Base-by-base conservation (phyloP, 2,797 vertebrate species). In the Heliangelus exortis region DNA sequence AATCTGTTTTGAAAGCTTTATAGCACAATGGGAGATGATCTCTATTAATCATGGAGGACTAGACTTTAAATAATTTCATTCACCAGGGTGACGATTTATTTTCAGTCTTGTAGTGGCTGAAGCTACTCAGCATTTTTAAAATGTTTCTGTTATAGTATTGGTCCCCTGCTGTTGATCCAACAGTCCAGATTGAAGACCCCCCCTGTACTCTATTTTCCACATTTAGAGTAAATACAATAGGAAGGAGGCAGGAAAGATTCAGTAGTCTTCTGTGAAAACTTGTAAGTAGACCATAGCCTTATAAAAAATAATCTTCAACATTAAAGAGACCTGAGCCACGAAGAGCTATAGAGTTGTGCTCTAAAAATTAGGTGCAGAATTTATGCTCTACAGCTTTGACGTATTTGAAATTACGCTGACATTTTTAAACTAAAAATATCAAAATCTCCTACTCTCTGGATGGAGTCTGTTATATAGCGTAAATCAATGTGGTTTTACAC, bases 61-160 rank as follows among this genome's bases (percentile, higher is more conserved):
- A 78, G 51, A 62, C 69, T 97, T 92, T 72, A 93, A 79, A 94
- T 91, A 80, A 96, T 97, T 94, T 92, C 96, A 54, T 89, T 93
- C 93, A 51, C 87, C 13, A 12, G 29, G 89, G 53, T 59, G 36
- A 96, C 67, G 95, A 66, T 95, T 94, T 97, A 94, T 91, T 94
- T 79, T 94, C 89, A 94, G 85, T 89, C 88, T 92, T 83, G 41
- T 36, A 87, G 82, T 90, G 86, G 63, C 58, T 87, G 71, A 36
- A 66, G 39, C 36, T 89, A 54, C 97, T 97, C 95, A 89, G 93
- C 14, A 96, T 97, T 96, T 96, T 91, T 82, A 73, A 78, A 62
- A 92, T 91, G 62, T 90, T 96, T 96, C 87, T 53, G 58, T 95
- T 69, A 57, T 75, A 71, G 62, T 18, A 41, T 62, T 73, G 68